Conservation (phyloP, 1,140 invertebrate species). For the Teleogryllus occipitalis region DNA sequence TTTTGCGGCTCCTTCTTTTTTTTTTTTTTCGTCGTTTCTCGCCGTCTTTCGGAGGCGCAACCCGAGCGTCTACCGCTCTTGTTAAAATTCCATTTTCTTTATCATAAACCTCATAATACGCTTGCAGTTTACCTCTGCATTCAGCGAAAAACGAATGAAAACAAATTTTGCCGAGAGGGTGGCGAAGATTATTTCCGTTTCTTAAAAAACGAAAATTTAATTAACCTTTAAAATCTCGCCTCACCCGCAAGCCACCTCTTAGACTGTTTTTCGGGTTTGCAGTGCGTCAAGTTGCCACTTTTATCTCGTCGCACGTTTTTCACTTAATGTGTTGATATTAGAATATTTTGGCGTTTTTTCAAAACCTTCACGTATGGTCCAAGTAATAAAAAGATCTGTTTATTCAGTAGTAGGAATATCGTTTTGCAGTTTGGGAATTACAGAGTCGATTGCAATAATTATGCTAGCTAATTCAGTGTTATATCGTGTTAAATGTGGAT, state of each 20-base stretch:
- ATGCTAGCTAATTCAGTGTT: too few relatives aligned
- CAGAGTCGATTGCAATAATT: too few relatives aligned
- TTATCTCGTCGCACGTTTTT: too few relatives aligned
- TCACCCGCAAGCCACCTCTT: background rate
- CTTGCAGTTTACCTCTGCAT: background rate
- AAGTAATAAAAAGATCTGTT: too few relatives aligned
- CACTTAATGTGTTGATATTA: too few relatives aligned
- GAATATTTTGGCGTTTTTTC: too few relatives aligned
- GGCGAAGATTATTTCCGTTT: background rate
- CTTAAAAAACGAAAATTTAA: background rate
- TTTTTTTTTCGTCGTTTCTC: background rate
- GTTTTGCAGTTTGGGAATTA: too few relatives aligned
- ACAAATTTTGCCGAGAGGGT: background rate
- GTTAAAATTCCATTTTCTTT: slow-evolving; percentile 6
- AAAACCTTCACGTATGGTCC: too few relatives aligned
- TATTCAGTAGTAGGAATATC: too few relatives aligned
- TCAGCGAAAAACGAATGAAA: slow-evolving; percentile 4
- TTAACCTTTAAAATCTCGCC: background rate
- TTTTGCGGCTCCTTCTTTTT: background rate
- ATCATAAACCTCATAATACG: background rate
- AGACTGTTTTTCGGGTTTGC: too few relatives aligned
- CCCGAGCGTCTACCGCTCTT: background rate
- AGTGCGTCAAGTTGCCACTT: too few relatives aligned
- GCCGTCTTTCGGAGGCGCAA: background rate
- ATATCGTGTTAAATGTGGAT: too few relatives aligned